Conservation (phyloP, 2,888 invertebrate genomes). For the Thymelicus acteon region DNA sequence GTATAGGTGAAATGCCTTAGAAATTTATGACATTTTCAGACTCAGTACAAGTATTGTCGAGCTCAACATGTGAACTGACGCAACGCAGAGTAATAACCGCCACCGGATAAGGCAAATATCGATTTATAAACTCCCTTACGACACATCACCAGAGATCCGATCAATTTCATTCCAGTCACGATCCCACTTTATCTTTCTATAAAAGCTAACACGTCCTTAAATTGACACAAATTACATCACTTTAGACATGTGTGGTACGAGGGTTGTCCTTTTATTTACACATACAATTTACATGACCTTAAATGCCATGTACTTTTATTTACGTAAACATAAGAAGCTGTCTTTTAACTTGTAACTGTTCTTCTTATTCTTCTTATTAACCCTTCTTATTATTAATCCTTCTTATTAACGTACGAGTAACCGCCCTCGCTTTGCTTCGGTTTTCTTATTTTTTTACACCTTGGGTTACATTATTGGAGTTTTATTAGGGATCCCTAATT, state of each 20-base stretch:
- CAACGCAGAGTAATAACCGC: slow-evolving; percentile 40
- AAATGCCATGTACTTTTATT: no score
- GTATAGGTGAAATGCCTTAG: neutral
- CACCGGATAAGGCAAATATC: slow-evolving; percentile 48
- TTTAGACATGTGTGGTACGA: slow-evolving; percentile 26
- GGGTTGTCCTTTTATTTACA: slow-evolving; percentile 7
- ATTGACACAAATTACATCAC: slow-evolving; percentile 45
- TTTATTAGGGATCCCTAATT: no score
- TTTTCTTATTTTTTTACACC: no score
- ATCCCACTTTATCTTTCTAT: slow-evolving; percentile 45
- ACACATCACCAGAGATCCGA: slow-evolving; percentile 44
- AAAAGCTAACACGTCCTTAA: slow-evolving; percentile 46
- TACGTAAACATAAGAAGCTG: no score
- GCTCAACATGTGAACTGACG: neutral
- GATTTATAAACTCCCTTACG: slow-evolving; percentile 46
- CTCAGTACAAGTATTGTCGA: neutral
- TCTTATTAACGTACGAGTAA: no score
- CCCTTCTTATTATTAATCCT: no score
- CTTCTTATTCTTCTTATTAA: no score
- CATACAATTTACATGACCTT: no score
- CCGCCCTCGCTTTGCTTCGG: no score
- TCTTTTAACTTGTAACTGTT: no score
- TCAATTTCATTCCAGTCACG: slow-evolving; percentile 50
- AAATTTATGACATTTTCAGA: neutral
- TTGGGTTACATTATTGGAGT: no score